phyloP scores from a whole-genome alignment of 1,140 invertebrate species.

The Drosophila miranda region DNA sequence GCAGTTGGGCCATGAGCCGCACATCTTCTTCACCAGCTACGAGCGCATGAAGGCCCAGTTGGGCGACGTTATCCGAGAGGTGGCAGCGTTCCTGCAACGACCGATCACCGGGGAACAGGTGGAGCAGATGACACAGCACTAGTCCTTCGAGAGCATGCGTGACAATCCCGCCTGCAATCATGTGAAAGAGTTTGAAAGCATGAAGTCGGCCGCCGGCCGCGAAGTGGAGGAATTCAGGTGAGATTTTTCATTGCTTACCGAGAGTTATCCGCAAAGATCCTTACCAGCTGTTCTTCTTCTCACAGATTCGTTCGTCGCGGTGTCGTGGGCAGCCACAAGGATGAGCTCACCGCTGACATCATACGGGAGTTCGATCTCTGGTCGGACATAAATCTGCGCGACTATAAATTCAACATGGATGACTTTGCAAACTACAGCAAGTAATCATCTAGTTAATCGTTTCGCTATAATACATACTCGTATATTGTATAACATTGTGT shows the following conservation, averaged over 20 bases:
- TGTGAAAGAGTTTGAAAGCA: constrained; percentile 82
- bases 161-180: constrained; percentile 86
- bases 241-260: background rate
- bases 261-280: background rate
- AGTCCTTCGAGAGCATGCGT: constrained; percentile 86
- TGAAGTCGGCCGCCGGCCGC: constrained; percentile 72
- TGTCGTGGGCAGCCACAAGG: constrained; percentile 86
- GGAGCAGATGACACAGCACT: constrained; percentile 83
- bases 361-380: constrained; percentile 85
- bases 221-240: constrained; percentile 78
- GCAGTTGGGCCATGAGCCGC: constrained; percentile 83
- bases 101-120: constrained; percentile 83
- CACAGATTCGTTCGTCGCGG: constrained; percentile 86
- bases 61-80: constrained; percentile 84
- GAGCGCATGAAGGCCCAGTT: constrained; percentile 88
- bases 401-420: constrained; percentile 66
- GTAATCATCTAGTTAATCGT: background rate
- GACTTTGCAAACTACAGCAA: constrained; percentile 69
- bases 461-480: background rate
- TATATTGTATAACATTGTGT: constrained; percentile 20
- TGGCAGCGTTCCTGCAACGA: constrained; percentile 85
- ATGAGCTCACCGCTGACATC: constrained; percentile 84
- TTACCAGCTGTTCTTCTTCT: constrained; percentile 37
- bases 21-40: constrained; percentile 86
- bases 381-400: constrained; percentile 83